phyloP scores from a whole-genome alignment of 2,113 vertebrate genomes.

The Syngnathus typhle region DNA sequence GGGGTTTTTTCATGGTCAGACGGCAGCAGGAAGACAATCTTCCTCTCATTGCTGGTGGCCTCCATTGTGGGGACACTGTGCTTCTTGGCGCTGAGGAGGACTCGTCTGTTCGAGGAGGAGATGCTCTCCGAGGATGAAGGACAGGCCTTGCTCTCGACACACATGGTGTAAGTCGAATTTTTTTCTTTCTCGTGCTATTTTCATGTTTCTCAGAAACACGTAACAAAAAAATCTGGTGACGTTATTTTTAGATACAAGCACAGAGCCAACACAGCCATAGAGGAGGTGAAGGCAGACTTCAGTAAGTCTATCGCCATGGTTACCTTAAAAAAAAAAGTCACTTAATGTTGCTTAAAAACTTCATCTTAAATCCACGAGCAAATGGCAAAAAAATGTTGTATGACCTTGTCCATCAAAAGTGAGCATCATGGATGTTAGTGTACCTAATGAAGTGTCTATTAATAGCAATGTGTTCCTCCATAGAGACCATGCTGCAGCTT shows the following conservation, averaged over 20 bases:
- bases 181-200: background rate
- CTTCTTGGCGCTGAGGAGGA: constrained; percentile 84
- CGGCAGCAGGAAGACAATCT: constrained; percentile 82
- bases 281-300: constrained; percentile 65
- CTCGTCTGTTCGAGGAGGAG: constrained; percentile 66
- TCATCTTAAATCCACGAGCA: no score
- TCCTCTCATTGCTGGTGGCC: constrained; percentile 82
- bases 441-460: background rate
- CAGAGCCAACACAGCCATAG: constrained; percentile 58
- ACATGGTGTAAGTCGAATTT: constrained; percentile 50
- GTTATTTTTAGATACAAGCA: constrained; percentile 61
- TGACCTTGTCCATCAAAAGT: background rate
- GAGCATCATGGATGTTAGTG: background rate
- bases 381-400: no score
- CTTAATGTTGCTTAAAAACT: no score
- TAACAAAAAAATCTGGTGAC: background rate
- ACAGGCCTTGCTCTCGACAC: constrained; percentile 61
- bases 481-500: constrained; percentile 83
- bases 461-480: constrained; percentile 13
- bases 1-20: constrained; percentile 62
- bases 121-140: constrained; percentile 67
- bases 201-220: no score
- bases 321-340: no score
- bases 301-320: constrained; percentile 53
- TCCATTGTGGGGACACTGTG: constrained; percentile 86